These are phyloP conservation scores for Orycteropus afer DNA, from an alignment of 2,113 vertebrate species.

Conservation along the genomic window DNA sequence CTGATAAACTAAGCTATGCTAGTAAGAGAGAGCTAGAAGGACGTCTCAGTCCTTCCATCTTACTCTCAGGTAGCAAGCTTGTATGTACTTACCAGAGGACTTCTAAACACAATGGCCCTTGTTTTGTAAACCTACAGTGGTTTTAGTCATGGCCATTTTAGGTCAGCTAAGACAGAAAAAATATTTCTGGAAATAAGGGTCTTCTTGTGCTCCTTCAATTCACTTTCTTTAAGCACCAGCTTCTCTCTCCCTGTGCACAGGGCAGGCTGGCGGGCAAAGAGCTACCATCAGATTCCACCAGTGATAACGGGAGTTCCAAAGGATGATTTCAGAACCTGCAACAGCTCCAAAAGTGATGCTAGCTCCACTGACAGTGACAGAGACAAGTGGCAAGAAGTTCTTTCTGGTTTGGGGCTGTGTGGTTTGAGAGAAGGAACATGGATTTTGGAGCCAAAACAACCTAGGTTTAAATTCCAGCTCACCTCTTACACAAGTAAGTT, in stretches of 20 bases:
- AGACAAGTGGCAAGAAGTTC: background rate
- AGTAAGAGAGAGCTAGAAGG: background rate
- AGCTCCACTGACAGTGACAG: background rate
- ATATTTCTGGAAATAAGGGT: background rate
- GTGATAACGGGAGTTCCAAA: background rate
- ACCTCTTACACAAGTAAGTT: background rate
- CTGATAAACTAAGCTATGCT: background rate
- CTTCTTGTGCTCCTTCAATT: background rate
- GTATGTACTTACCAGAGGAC: background rate
- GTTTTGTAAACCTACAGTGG: slow-evolving; percentile 34
- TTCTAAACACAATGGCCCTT: slow-evolving; percentile 37
- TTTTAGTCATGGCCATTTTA: background rate
- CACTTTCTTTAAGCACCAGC: background rate
- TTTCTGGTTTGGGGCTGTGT: background rate
- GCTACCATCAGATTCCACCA: background rate
- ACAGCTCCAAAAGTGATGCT: background rate
- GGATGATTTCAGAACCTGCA: background rate
- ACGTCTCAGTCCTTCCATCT: background rate
- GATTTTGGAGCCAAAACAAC: background rate
- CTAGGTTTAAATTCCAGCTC: background rate
- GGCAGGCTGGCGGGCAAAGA: background rate
- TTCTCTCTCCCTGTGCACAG: background rate
- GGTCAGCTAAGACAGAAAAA: slow-evolving; percentile 28
- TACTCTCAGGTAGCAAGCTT: background rate
- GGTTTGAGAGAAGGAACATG: background rate